Evolutionary conservation across 2,113 vertebrate genomes (phyloP).

Genomic region (Lagenorhynchus albirostris): DNA sequence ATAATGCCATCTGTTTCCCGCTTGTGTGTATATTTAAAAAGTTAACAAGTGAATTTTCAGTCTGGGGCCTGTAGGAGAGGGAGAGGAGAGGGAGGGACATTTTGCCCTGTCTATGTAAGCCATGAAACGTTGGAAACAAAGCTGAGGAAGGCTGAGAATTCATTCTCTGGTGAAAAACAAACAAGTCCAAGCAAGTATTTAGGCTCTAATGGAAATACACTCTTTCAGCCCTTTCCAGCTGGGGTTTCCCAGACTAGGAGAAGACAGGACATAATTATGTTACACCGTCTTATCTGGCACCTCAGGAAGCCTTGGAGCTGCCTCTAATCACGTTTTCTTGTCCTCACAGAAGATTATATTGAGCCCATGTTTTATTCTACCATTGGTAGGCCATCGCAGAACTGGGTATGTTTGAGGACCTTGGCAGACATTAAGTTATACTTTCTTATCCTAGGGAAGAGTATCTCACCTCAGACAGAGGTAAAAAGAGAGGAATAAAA

Average conservation of each 20-base stretch:
- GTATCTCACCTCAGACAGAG: background rate
- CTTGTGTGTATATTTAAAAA: background rate
- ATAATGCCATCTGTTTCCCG: background rate
- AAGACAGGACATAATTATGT: background rate
- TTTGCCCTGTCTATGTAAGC: background rate
- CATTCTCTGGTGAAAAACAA: background rate
- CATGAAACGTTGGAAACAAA: background rate
- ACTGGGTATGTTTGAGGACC: background rate
- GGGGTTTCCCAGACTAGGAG: background rate
- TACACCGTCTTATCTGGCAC: background rate
- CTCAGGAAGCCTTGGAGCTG: background rate
- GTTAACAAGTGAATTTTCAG: background rate
- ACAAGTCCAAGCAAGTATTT: background rate
- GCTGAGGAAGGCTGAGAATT: background rate
- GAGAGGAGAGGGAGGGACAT: background rate
- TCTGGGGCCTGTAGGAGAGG: background rate
- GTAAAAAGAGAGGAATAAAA: background rate
- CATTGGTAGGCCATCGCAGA: background rate
- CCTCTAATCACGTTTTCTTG: conserved; percentile 43
- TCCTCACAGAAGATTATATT: conserved; percentile 18
- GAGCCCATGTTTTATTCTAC: conserved; percentile 44
- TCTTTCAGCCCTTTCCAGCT: background rate
- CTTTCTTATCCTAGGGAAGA: background rate
- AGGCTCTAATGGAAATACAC: background rate
- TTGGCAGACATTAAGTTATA: conserved; percentile 2